Conservation (phyloP, 2,113 vertebrate genomes). For the Miniopterus natalensis region DNA sequence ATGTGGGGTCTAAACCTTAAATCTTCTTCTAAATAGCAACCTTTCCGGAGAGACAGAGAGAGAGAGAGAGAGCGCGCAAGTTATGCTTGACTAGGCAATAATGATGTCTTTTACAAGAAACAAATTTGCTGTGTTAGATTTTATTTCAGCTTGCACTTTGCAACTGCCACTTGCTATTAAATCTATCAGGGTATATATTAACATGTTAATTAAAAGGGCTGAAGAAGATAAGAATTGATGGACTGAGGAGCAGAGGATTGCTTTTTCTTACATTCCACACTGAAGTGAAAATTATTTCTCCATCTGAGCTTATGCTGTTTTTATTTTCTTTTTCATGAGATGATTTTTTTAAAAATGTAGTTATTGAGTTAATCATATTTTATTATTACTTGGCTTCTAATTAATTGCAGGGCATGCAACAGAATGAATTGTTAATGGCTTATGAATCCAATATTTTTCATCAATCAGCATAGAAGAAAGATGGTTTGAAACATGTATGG, state of each 20-base stretch:
- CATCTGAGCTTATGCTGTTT: conserved; percentile 63
- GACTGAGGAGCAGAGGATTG: conserved; percentile 71
- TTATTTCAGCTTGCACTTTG: conserved; percentile 82
- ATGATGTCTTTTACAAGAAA: conserved; percentile 81
- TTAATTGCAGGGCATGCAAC: conserved; percentile 83
- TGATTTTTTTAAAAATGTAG: conserved; percentile 78
- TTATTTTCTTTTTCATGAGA: conserved; percentile 66
- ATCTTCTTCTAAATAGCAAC: conserved; percentile 85
- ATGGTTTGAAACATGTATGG: conserved; percentile 72
- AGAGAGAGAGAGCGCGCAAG: neutral
- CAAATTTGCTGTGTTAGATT: conserved; percentile 84
- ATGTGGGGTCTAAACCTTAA: conserved; percentile 87
- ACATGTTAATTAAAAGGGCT: conserved; percentile 90
- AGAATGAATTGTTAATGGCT: conserved; percentile 82
- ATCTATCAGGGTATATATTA: conserved; percentile 90
- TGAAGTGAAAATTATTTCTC: conserved; percentile 77
- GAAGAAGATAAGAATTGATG: conserved; percentile 83
- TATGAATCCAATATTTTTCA: conserved; percentile 81
- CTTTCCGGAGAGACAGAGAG: conserved; percentile 19
- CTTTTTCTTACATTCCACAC: conserved; percentile 62
- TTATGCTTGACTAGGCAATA: conserved; percentile 76
- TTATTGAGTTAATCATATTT: conserved; percentile 86
- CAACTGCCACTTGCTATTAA: conserved; percentile 87
- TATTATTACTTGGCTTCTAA: conserved; percentile 85
- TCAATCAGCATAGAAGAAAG: conserved; percentile 81